Evolutionary conservation across 2,888 invertebrate species (phyloP).

Genomic region (Lysandra coridon): DNA sequence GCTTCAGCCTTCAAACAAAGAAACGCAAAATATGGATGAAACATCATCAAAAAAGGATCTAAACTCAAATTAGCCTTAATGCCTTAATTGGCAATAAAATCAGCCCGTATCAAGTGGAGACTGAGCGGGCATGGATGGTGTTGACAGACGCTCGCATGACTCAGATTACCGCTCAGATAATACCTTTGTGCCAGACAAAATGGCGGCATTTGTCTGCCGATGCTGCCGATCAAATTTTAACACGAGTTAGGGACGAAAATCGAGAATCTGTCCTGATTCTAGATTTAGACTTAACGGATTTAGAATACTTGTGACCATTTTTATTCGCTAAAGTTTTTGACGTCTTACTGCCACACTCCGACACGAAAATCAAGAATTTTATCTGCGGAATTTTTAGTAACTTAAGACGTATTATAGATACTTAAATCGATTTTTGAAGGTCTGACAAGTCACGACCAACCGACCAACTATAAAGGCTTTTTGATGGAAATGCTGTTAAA

Average conservation of each 20-base stretch:
- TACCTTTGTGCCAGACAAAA: conserved; percentile 52
- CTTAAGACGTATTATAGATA: no score
- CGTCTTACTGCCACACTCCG: no score
- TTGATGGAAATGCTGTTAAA: no score
- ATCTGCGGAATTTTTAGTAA: no score
- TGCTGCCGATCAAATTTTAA: not conserved
- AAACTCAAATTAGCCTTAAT: conserved; percentile 34
- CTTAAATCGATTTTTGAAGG: no score
- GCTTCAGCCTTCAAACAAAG: not conserved
- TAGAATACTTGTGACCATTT: no score
- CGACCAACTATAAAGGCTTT: no score
- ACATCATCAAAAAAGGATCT: conserved; percentile 24
- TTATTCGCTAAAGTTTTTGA: no score
- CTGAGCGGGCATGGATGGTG: conserved; percentile 56
- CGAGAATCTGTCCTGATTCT: not conserved
- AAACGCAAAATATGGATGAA: not conserved
- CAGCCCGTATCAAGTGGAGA: conserved; percentile 43
- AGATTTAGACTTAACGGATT: no score
- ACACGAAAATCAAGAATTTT: no score
- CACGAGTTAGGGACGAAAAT: not conserved
- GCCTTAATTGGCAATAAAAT: conserved; percentile 11
- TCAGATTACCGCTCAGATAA: conserved; percentile 64
- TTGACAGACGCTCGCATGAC: conserved; percentile 50
- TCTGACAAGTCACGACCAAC: no score
- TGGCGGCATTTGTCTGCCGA: conserved; percentile 42